Evolutionary conservation across 2,888 invertebrate species (phyloP).

Genomic region (Amphimallon solstitiale): DNA sequence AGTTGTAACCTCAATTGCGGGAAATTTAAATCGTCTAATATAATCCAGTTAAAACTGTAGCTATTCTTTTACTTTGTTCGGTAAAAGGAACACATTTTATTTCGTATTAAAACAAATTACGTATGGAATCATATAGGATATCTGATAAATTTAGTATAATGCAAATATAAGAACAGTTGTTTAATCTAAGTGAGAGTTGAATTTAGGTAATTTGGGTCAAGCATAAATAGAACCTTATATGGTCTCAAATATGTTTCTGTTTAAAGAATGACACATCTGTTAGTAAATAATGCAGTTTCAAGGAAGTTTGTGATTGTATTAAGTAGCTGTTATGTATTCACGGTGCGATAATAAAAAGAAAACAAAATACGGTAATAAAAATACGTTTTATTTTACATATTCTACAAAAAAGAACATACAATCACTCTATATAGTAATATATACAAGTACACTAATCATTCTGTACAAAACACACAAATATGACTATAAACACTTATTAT

Average conservation of each 20-base stretch:
- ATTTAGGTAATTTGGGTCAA: constrained; percentile 9
- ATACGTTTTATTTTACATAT: constrained; percentile 46
- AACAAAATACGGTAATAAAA: constrained; percentile 36
- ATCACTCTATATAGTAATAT: constrained; percentile 37
- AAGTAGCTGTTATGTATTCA: background rate
- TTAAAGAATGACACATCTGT: background rate
- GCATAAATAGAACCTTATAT: constrained; percentile 9
- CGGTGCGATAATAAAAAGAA: constrained; percentile 1
- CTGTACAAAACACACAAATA: constrained; percentile 34
- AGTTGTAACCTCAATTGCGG: background rate
- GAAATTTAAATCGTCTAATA: constrained; percentile 20
- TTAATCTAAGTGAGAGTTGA: background rate
- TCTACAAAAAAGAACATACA: constrained; percentile 41
- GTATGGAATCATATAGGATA: background rate
- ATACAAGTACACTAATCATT: constrained; percentile 13
- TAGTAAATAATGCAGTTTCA: too few relatives aligned
- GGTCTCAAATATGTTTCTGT: background rate
- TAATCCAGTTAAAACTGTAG: background rate
- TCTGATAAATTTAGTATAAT: background rate
- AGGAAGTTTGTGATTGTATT: background rate
- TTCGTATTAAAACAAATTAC: background rate
- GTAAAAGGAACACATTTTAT: background rate
- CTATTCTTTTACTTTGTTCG: background rate
- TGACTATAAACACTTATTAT: constrained; percentile 36
- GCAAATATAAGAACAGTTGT: constrained; percentile 4